Base-by-base conservation (phyloP, 2,888 invertebrate genomes). In the Apodemia zela region DNA sequence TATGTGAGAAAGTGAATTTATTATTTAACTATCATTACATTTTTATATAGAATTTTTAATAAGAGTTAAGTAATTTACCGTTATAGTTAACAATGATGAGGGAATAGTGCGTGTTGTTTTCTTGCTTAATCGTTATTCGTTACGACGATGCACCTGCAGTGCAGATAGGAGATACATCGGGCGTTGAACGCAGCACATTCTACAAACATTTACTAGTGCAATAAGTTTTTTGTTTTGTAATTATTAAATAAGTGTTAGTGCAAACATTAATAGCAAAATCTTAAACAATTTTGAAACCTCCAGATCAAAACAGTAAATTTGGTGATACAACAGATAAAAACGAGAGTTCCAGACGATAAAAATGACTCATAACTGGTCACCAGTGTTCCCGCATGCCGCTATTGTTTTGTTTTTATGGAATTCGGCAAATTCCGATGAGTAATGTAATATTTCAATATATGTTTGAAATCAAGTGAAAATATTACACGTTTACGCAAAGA, bases 81-180 rank as follows among this genome's bases (percentile, higher is more conserved):
- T 88, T 88, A 86, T 72, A 67, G 73, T 73, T 74, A 74, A 73
- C 72, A 74, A 71, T 72, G 77, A 71, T 77, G 78, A 82, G 80
- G 84, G 75, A 81, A 86, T 82, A n/a, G 79, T 79, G 74, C 77
- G 75, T 78, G 77, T 73, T 79, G 75, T 81, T 81, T 79, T 79
- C 78, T 74, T 74, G 42, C 62, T 72, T 62, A 62, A 75, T 72
- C 69, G 68, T 76, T 78, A 78, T 81, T 80, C 83, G 82, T 85
- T 87, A 82, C 74, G 79, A 87, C n/a, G n/a, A n/a, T 89, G 89
- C 89, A 90, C 88, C 89, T 89, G 89, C 88, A 81, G 72, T 80
- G 80, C 81, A 77, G 67, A 69, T 69, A 71, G 80, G 80, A 77
- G 67, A 69, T 69, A 71, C 68, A 64, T 73, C 67, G 69, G 65